These are phyloP conservation scores for Luscinia luscinia DNA, from an alignment of 2,797 vertebrate species.

Conservation along the genomic window DNA sequence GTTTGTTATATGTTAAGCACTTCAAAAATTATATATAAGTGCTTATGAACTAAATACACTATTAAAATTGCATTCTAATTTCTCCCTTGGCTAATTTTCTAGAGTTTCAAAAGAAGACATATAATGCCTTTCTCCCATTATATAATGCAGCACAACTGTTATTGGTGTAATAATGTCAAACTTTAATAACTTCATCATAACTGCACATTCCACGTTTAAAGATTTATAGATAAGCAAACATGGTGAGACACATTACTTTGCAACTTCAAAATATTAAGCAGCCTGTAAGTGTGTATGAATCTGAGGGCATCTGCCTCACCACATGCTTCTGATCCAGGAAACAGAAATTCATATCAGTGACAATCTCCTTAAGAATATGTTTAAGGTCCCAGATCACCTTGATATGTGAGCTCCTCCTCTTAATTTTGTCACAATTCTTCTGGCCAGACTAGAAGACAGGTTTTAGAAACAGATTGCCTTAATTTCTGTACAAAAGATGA, in stretches of 20 bases:
- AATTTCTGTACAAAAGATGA: neutral
- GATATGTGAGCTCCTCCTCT: neutral
- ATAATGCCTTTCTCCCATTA: neutral
- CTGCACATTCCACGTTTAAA: neutral
- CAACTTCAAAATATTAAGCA: neutral
- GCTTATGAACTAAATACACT: constrained; percentile 22
- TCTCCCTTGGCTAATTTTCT: constrained; percentile 13
- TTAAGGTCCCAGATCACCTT: neutral
- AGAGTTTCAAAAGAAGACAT: neutral
- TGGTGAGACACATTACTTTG: neutral
- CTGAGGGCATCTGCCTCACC: neutral
- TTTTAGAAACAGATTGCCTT: neutral
- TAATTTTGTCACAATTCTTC: neutral
- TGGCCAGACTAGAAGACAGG: neutral
- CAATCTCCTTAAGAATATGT: neutral
- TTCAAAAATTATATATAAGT: neutral
- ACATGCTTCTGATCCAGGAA: fast-evolving
- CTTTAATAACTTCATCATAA: constrained; percentile 17
- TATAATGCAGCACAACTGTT: neutral
- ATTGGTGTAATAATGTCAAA: neutral
- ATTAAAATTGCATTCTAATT: constrained; percentile 32
- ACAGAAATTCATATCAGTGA: neutral
- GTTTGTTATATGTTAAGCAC: neutral
- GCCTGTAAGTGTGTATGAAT: neutral
- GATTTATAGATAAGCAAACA: neutral